Base-by-base conservation (phyloP, 2,113 vertebrate species). In the Anhinga anhinga region DNA sequence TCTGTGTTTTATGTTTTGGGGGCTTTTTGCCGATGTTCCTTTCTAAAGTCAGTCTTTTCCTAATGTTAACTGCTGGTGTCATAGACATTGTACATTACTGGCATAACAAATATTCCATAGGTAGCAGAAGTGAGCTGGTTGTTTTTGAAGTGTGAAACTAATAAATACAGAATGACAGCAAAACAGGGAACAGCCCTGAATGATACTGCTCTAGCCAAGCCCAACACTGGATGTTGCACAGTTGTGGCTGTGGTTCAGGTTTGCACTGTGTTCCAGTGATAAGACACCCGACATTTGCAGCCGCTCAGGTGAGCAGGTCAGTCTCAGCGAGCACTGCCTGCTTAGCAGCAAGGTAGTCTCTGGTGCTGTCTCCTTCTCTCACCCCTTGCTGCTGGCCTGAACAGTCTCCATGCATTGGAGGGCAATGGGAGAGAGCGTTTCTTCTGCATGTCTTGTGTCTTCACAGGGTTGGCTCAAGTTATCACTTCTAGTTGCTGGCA, bases 171-270 rank as follows among this genome's bases (percentile, higher is more conserved):
- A 42, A 32, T 0, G 2, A 30, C 22, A 55, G 13, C 34, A 45
- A 59, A 61, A 9, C 17, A 55, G 34, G 13, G 40, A 77, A n/a
- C n/a, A n/a, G 40, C 29, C 56, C 36, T 25, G 15, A n/a, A 34
- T 1, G 4, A 36, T 34, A 50, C 52, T 0, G 3, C 50, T 83
- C 4, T 29, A 52, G 72, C 25, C 1, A 4, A 76, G 34, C 25
- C 32, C 7, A 21, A 8, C 10, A 3, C 0, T 29, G 25, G 17
- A 36, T 55, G 13, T 34, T 76, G 22, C 30, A 17, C 13, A 34
- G 29, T 42, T 50, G 4, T 82, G 34, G 20, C 29, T 59, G 58
- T 53, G 45, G n/a, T 36, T 88, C 42, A 49, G 13, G 34, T 49
- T 15, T 80, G 32, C 14, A 23, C 26, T 1, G 0, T 36, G 34